phyloP scores from a whole-genome alignment of 2,113 vertebrate genomes.

The cat (Felis catus) region DNA sequence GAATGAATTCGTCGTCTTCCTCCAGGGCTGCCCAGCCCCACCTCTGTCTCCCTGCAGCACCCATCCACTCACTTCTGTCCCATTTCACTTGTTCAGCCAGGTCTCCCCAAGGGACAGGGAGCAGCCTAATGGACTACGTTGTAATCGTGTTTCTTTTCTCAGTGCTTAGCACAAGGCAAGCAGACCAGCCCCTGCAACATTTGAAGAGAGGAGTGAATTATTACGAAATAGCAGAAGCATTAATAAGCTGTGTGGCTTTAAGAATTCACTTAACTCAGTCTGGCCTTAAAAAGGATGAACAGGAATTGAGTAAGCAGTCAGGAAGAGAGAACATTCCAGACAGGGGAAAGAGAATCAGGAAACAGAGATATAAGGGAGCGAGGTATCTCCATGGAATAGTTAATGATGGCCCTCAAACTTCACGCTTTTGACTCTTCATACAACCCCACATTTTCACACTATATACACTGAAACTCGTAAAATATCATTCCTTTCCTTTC shows the following conservation, averaged over 20 bases:
- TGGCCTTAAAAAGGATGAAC: not conserved
- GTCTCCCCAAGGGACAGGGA: not conserved
- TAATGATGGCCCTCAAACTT: not conserved
- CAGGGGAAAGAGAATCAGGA: not conserved
- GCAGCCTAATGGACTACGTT: not conserved
- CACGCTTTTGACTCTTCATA: not conserved
- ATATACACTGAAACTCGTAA: not conserved
- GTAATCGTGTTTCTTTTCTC: not conserved
- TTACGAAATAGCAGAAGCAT: not conserved
- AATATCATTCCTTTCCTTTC: fast-evolving
- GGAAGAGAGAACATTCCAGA: not conserved
- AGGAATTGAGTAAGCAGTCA: not conserved
- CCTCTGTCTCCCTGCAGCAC: not conserved
- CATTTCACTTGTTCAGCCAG: not conserved
- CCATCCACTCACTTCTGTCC: fast-evolving
- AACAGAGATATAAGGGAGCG: not conserved
- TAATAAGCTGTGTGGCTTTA: not conserved
- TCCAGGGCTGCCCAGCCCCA: fast-evolving
- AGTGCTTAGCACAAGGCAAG: too few species aligned
- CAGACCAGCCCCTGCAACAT: not conserved
- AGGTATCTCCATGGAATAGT: not conserved
- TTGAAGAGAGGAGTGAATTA: not conserved
- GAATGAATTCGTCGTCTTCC: too few species aligned
- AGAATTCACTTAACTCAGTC: not conserved
- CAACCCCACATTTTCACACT: fast-evolving